Base-by-base conservation (phyloP, 1,140 invertebrate species). In the Atta cephalotes region DNA sequence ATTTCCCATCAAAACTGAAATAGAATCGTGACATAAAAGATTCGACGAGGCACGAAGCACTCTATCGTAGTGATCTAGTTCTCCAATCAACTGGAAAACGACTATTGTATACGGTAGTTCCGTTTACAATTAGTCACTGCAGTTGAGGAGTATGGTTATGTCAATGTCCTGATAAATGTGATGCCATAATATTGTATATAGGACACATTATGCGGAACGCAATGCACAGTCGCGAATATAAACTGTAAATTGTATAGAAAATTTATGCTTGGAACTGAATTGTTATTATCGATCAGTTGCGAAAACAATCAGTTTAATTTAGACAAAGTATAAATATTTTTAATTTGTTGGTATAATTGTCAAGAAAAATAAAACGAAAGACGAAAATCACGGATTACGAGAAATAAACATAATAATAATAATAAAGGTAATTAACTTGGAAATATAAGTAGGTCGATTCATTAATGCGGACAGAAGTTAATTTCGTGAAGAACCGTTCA, bases 31-130 rank as follows among this genome's bases (percentile, higher is more conserved):
- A 62, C 35, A 76, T 76, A 84, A 84, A 84, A 84, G 80, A 63
- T 28, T 71, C 80, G 80, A 62, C 45, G 70, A 84, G 80, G 80
- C 70, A 76, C 70, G 56, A 76, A 84, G 35, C 39, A 16, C 14
- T 82, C 28, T 86, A 49, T 76, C 56, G 56, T 45, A 45, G 56
- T 28, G 87, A 85, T 87, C 86, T 70, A 66, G 70, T 68, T 85
- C 86, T 82, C 80, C 71, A 82, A 56, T 87, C 68, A 82, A 68
- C 72, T 76, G 77, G 53, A 82, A 88, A 88, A 87, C 77, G 62
- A 82, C 65, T 53, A 63, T 81, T 72, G 76, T 39, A 74, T 70
- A 28, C 18, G 16, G 80, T 5, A 76, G 70, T 84, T 84, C 80
- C 70, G 80, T 84, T 84, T 63, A 84, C 80, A 84, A 84, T 84